Evolutionary conservation across 1,140 invertebrate genomes (phyloP).

Genomic region (Cydia splendana): DNA sequence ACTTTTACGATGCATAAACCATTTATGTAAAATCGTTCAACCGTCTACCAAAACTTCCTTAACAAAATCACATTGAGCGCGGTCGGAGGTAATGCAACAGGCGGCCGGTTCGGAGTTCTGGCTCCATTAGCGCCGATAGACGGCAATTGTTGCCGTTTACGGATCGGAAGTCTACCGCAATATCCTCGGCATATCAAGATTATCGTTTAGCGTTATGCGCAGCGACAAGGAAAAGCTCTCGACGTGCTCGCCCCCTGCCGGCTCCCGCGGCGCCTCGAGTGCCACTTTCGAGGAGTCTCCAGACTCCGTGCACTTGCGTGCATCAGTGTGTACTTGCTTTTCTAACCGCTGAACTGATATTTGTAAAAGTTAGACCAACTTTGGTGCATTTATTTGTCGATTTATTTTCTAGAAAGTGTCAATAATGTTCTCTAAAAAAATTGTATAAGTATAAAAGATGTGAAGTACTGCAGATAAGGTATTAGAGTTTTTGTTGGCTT

Average conservation of each 20-base stretch:
- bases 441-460: too few species aligned
- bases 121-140: constrained; percentile 61
- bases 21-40: not conserved
- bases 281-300: constrained; percentile 40
- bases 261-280: constrained; percentile 45
- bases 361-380: not conserved
- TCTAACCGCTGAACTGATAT: constrained; percentile 6
- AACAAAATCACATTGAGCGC: constrained; percentile 7
- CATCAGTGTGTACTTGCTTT: constrained; percentile 44
- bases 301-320: constrained; percentile 42
- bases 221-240: constrained; percentile 76
- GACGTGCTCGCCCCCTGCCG: constrained; percentile 47
- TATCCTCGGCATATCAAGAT: constrained; percentile 65
- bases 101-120: constrained; percentile 40
- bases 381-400: not conserved
- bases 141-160: constrained; percentile 69
- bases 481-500: not conserved
- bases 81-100: constrained; percentile 15
- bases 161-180: constrained; percentile 59
- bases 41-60: constrained; percentile 3
- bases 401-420: not conserved
- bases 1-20: not conserved
- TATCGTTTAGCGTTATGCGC: constrained; percentile 75
- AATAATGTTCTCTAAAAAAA: too few species aligned
- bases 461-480: too few species aligned